Evolutionary conservation across 2,888 invertebrate species (phyloP), one percentile per base, ranked within the genome.

Genomic region (Ectemnius lituratus): DNA sequence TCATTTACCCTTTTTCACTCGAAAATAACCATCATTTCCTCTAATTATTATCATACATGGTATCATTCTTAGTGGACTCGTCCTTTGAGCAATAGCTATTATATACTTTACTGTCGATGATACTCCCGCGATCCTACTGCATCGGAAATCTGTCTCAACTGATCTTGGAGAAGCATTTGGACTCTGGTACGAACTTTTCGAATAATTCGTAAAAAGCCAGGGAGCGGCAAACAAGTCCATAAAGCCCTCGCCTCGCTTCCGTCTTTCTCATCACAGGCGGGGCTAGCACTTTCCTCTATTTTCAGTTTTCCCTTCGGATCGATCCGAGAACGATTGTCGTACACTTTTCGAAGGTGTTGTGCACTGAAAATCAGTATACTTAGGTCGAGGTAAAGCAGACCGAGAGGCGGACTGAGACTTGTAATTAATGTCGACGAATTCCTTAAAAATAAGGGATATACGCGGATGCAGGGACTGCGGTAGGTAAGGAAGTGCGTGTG

Each of bases 141-240:
- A 37, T 6, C 8, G 37, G 37, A 8, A 37, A 37, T 37, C 37
- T 37, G 11, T 37, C 37, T 37, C 8, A 37, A 37, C 5, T 37
- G 37, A 76, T 73, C 66, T 65, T 70, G 80, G 18, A 77, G 77
- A 76, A 81, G 79, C 76, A 76, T 82, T 65, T 56, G 71, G 68
- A 64, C 79, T 81, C 75, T 73, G 78, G 69, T 81, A 76, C 78
- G 75, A 87, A 87, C 84, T 87, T 87, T 85, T 82, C 86, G 76
- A 82, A 87, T 87, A 87, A 87, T 86, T 87, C 82, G 70, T 83
- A 77, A 85, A 85, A 86, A 86, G 80, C 74, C 70, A 62, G 68
- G 74, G 75, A 82, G 82, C 84, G 83, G 88, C 88, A 88, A 88
- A 88, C 88, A 88, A 88, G 87, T 81, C 87, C 85, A 87, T 88